Conservation (phyloP, 2,113 vertebrate species). For the Tetraodon nigroviridis region DNA sequence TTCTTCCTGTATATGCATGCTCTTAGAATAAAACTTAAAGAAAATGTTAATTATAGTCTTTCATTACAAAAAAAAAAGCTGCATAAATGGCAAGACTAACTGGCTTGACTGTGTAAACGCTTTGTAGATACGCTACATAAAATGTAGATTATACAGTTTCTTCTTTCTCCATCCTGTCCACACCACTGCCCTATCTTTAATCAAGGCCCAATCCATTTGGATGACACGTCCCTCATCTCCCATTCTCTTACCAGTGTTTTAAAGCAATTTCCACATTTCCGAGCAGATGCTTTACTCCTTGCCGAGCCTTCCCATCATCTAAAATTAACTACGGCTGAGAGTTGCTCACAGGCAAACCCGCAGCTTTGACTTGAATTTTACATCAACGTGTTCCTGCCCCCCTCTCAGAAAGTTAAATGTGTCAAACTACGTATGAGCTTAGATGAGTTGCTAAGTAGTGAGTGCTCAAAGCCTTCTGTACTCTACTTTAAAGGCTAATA, state of each 20-base stretch:
- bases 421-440: slow-evolving; percentile 42
- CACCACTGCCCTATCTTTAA: slow-evolving; percentile 32
- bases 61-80: slow-evolving; percentile 1
- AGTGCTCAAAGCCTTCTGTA: slow-evolving; percentile 40
- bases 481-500: slow-evolving; percentile 16
- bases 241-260: slow-evolving; percentile 45
- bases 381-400: slow-evolving; percentile 46
- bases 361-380: slow-evolving; percentile 52
- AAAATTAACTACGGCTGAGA: slow-evolving; percentile 60
- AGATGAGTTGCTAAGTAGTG: slow-evolving; percentile 46
- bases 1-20: too few relatives aligned
- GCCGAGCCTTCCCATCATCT: slow-evolving; percentile 51
- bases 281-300: slow-evolving; percentile 42
- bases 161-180: slow-evolving; percentile 1
- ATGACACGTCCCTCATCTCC: slow-evolving; percentile 36
- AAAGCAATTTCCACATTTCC: slow-evolving; percentile 46
- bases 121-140: slow-evolving; percentile 3
- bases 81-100: background rate
- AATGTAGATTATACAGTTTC: slow-evolving; percentile 8
- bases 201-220: slow-evolving; percentile 28
- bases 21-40: background rate
- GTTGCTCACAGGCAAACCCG: slow-evolving; percentile 61
- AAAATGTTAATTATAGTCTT: background rate
- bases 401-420: slow-evolving; percentile 55
- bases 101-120: background rate